Conservation (phyloP, 2,888 invertebrate species). For the Cremastobaeus sp. region DNA sequence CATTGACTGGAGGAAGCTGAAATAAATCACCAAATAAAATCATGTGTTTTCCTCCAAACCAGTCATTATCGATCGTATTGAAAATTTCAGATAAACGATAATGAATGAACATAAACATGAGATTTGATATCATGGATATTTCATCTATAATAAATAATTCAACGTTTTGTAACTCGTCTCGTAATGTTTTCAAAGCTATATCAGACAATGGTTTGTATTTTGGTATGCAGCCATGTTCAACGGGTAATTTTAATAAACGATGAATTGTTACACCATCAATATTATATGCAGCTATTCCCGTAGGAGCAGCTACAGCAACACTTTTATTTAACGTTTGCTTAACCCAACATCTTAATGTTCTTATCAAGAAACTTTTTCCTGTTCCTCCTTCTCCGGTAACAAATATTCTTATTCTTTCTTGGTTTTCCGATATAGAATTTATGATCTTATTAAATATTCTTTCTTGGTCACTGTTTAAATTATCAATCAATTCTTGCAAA, state of each 20-base stretch:
- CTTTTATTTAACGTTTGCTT: slow-evolving; percentile 65
- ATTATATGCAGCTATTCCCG: slow-evolving; percentile 71
- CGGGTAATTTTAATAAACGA: slow-evolving; percentile 68
- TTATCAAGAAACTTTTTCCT: slow-evolving; percentile 67
- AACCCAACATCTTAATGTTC: slow-evolving; percentile 65
- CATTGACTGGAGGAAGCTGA: slow-evolving; percentile 68
- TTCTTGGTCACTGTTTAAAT: slow-evolving; percentile 61
- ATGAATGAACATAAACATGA: background rate
- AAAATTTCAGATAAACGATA: slow-evolving; percentile 62
- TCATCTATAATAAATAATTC: slow-evolving; percentile 67
- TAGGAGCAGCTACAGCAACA: slow-evolving; percentile 66
- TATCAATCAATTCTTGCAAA: slow-evolving; percentile 23
- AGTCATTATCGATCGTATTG: slow-evolving; percentile 62
- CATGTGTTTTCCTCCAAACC: slow-evolving; percentile 68
- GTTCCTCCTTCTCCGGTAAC: slow-evolving; percentile 68
- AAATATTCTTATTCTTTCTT: slow-evolving; percentile 36
- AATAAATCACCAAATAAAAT: slow-evolving; percentile 69
- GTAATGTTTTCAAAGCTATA: slow-evolving; percentile 61
- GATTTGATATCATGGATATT: slow-evolving; percentile 9
- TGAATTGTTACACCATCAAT: slow-evolving; percentile 70
- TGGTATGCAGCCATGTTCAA: slow-evolving; percentile 67
- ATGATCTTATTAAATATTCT: slow-evolving; percentile 55
- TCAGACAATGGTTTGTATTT: slow-evolving; percentile 67
- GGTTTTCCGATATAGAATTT: slow-evolving; percentile 8
- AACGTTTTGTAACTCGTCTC: slow-evolving; percentile 64